Conservation (phyloP, 2,113 vertebrate genomes). For the Nannobrachium achirus region DNA sequence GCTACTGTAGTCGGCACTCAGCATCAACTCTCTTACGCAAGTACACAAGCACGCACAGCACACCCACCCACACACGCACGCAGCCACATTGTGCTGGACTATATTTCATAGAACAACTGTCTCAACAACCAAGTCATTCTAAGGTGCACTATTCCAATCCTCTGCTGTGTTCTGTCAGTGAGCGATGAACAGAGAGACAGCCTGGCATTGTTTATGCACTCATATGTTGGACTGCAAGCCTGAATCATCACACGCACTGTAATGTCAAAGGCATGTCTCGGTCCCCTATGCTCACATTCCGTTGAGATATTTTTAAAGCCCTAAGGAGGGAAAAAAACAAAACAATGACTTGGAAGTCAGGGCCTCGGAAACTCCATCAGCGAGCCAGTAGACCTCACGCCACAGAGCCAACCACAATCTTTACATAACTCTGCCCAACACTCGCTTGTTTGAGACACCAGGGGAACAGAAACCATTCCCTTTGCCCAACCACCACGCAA, state of each 20-base stretch:
- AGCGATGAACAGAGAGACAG: neutral
- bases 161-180: neutral
- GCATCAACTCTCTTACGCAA: too few species aligned
- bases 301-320: slow-evolving; percentile 53
- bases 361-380: slow-evolving; percentile 52
- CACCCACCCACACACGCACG: too few species aligned
- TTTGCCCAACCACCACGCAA: slow-evolving; percentile 15
- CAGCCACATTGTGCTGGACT: too few species aligned
- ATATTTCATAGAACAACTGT: too few species aligned
- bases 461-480: slow-evolving; percentile 47
- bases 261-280: slow-evolving; percentile 38
- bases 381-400: slow-evolving; percentile 45
- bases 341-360: slow-evolving; percentile 14
- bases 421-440: slow-evolving; percentile 58
- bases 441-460: slow-evolving; percentile 32
- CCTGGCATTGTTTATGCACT: slow-evolving; percentile 14
- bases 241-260: slow-evolving; percentile 27
- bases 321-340: slow-evolving; percentile 41
- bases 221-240: slow-evolving; percentile 20
- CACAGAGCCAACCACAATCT: slow-evolving; percentile 52
- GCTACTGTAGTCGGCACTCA: too few species aligned
- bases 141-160: too few species aligned
- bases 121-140: too few species aligned
- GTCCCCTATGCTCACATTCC: slow-evolving; percentile 52
- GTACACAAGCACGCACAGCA: too few species aligned